phyloP scores from a whole-genome alignment of 2,888 invertebrate species.

The Euspilapteryx auroguttella region DNA sequence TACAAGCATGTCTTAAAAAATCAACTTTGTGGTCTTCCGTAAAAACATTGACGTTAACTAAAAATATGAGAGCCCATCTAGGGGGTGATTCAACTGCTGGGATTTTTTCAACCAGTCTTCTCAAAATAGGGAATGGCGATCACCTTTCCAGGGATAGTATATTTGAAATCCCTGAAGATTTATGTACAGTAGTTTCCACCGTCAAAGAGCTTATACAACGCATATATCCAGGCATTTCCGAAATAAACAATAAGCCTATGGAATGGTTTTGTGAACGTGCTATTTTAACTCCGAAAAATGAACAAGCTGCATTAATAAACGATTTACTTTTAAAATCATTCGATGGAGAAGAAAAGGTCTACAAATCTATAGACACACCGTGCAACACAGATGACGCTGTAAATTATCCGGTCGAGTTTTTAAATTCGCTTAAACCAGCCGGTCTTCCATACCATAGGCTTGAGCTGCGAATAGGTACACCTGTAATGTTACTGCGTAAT shows the following conservation, averaged over 20 bases:
- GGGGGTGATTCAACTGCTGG: conserved; percentile 4
- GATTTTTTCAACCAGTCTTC: conserved; percentile 8
- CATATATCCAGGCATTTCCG: conserved; percentile 12
- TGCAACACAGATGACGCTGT: neutral
- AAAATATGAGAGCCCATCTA: conserved; percentile 9
- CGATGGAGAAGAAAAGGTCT: neutral
- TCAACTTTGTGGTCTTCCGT: conserved; percentile 8
- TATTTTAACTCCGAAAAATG: conserved; percentile 8
- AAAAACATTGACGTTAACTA: conserved; percentile 4
- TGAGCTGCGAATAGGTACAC: neutral
- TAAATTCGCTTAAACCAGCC: neutral
- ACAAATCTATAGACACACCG: neutral
- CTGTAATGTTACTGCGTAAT: neutral
- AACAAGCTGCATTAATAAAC: neutral
- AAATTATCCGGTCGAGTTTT: neutral
- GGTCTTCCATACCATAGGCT: neutral
- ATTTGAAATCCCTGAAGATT: neutral
- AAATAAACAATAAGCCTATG: conserved; percentile 11
- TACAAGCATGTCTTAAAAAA: conserved; percentile 12
- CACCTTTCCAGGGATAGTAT: neutral
- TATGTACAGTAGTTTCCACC: neutral
- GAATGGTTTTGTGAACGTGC: conserved; percentile 14
- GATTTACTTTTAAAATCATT: neutral
- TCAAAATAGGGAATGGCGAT: conserved; percentile 9
- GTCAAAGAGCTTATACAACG: conserved; percentile 12